Evolutionary conservation across 2,113 vertebrate species (phyloP), one percentile per base, ranked within the genome.

Genomic region (Thunnus thynnus): DNA sequence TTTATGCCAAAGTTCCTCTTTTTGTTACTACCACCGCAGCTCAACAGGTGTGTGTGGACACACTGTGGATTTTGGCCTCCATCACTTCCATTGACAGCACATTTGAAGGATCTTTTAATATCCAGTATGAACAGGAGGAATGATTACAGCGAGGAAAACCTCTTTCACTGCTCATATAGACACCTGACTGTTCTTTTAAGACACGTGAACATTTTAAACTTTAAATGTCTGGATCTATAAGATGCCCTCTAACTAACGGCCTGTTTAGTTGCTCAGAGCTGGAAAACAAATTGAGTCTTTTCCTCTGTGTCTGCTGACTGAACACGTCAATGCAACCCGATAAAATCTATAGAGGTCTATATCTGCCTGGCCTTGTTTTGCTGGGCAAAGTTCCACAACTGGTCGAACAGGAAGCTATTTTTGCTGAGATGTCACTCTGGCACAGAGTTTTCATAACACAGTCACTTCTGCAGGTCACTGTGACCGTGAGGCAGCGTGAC

Each of bases 261-360:
- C n/a, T 20, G 7, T 5, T 13, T 63, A 1, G 3, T 10, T n/a
- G 58, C 32, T n/a, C 32, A 17, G 57, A 7, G 8, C 13, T 36
- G n/a, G 6, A 22, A 51, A 77, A 57, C 73, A 57, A 8, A 4
- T 8, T 2, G 5, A 13, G 44, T 6, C 3, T 48, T 41, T 9
- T 10, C 13, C 47, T 14, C 11, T 3, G 20, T 4, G 18, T 36
- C n/a, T 46, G 76, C 70, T 61, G 58, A 62, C 61, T 9, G 46
- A 65, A 63, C 65, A 47, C 0, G 16, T 83, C 72, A 41, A 13
- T 13, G 20, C 47, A 80, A 75, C 77, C 66, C 54, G 57, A 86
- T 70, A 13, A 36, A 62, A 61, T 13, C 54, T 57, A 20, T n/a
- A 55, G 41, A 0, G 30, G n/a, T 61, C 60, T 3, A 10, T 4